These are phyloP conservation scores for Drosophila nigrodunni DNA, from an alignment of 1,140 invertebrate species.

Conservation along the genomic window DNA sequence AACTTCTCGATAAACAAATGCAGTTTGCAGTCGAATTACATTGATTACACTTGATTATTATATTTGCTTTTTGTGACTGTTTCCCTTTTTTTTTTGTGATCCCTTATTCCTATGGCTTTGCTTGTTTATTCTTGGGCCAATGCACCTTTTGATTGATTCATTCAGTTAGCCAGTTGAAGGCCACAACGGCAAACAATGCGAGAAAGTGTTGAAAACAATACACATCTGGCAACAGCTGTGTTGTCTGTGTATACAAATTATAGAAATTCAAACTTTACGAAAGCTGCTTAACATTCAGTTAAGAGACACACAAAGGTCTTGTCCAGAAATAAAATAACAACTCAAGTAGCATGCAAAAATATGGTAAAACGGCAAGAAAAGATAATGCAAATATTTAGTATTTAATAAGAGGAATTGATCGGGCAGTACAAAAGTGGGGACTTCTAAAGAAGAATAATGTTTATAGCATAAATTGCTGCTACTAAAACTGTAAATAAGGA, in stretches of 20 bases:
- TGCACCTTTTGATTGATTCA: slow-evolving; percentile 48
- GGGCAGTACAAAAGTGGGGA: too few relatives aligned
- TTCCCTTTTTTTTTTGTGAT: slow-evolving; percentile 20
- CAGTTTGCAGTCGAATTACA: slow-evolving; percentile 61
- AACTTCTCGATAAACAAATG: slow-evolving; percentile 64
- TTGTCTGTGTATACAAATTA: neutral
- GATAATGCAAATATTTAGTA: neutral
- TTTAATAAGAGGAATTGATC: neutral
- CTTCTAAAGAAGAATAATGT: too few relatives aligned
- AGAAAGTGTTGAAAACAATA: slow-evolving; percentile 44
- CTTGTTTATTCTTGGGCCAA: slow-evolving; percentile 71
- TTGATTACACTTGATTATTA: slow-evolving; percentile 73
- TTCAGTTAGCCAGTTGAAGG: slow-evolving; percentile 20
- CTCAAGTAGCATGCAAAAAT: neutral
- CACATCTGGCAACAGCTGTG: slow-evolving; percentile 40
- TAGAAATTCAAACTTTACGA: neutral
- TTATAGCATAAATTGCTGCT: too few relatives aligned
- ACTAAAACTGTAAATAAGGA: too few relatives aligned
- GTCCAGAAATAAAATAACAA: slow-evolving; percentile 3
- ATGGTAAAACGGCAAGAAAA: neutral
- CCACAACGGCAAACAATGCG: slow-evolving; percentile 34
- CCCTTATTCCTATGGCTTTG: slow-evolving; percentile 12
- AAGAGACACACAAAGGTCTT: slow-evolving; percentile 1
- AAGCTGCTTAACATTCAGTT: slow-evolving; percentile 1
- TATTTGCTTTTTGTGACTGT: slow-evolving; percentile 51